Percentiles rank a stretch among this genome's conserved stretches.
Conservation (phyloP, 92 coral and sea anemone species). For the Ricordea florida region DNA sequence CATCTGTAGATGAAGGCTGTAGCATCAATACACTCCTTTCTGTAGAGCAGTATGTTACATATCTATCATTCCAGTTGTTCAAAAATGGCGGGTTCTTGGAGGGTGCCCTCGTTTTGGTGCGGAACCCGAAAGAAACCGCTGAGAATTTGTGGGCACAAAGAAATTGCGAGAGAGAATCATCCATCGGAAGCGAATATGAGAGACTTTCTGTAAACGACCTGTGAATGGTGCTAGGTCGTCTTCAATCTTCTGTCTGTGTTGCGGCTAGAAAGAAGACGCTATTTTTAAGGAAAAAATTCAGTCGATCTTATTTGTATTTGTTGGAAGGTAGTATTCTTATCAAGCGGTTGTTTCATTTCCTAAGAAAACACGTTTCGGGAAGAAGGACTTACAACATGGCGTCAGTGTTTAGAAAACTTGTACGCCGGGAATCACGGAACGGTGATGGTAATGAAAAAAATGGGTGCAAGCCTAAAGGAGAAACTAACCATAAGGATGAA, state of each 20-base stretch:
- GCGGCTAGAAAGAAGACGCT: too few relatives aligned
- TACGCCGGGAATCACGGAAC: conserved; percentile 85
- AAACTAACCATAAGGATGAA: conserved; percentile 46
- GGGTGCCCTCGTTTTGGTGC: background rate
- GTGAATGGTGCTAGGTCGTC: too few relatives aligned
- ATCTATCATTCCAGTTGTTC: background rate
- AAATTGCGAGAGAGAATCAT: background rate
- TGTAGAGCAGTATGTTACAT: background rate
- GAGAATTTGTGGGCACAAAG: background rate
- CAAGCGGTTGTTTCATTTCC: too few relatives aligned
- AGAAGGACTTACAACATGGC: too few relatives aligned
- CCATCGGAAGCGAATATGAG: too few relatives aligned
- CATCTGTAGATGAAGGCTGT: conserved; percentile 27
- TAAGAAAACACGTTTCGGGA: too few relatives aligned
- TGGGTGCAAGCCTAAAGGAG: conserved; percentile 64
- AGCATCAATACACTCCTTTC: background rate
- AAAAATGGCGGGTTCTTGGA: conserved; percentile 72
- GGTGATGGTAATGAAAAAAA: conserved; percentile 67
- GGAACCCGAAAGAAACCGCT: background rate
- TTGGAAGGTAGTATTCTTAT: too few relatives aligned
- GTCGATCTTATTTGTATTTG: too few relatives aligned
- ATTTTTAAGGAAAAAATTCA: too few relatives aligned
- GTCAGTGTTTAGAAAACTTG: conserved; percentile 83
- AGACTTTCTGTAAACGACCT: too few relatives aligned
- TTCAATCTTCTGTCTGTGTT: too few relatives aligned